phyloP scores from a whole-genome alignment of 2,797 vertebrate genomes.

The Muraenolepis orangiensis region DNA sequence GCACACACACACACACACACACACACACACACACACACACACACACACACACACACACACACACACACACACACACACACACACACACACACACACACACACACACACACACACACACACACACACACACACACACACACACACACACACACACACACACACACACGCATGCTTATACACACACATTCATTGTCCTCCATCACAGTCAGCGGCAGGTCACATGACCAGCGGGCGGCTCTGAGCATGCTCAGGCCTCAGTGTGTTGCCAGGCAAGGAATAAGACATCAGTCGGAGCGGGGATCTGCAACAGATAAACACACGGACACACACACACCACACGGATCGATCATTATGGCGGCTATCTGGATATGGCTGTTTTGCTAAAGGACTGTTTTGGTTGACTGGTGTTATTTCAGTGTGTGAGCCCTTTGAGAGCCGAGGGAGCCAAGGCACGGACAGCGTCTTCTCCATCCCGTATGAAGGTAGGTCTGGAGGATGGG shows the following conservation, averaged over 20 bases:
- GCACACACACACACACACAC: too few relatives aligned
- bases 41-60: too few relatives aligned
- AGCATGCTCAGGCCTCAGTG: constrained; percentile 79
- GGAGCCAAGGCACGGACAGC: constrained; percentile 66
- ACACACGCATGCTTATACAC: constrained; percentile 3
- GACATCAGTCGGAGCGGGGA: constrained; percentile 70
- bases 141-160: constrained; percentile 17
- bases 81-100: background rate
- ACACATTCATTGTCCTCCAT: constrained; percentile 42
- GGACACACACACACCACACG: constrained; percentile 43
- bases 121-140: constrained; percentile 21
- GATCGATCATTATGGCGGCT: constrained; percentile 15
- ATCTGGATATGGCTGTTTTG: constrained; percentile 12
- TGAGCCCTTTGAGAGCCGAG: constrained; percentile 64
- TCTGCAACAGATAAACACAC: constrained; percentile 80
- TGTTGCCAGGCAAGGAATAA: constrained; percentile 84
- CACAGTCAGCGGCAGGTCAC: constrained; percentile 80
- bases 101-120: constrained; percentile 6
- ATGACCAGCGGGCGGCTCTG: constrained; percentile 68
- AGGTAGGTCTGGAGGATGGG: constrained; percentile 61
- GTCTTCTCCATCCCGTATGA: constrained; percentile 68
- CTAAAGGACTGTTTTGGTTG: constrained; percentile 28
- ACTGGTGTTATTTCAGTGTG: constrained; percentile 50
- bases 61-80: too few relatives aligned
- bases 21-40: too few relatives aligned